phyloP scores from a whole-genome alignment of 2,113 vertebrate genomes.

The Centropristis striata region DNA sequence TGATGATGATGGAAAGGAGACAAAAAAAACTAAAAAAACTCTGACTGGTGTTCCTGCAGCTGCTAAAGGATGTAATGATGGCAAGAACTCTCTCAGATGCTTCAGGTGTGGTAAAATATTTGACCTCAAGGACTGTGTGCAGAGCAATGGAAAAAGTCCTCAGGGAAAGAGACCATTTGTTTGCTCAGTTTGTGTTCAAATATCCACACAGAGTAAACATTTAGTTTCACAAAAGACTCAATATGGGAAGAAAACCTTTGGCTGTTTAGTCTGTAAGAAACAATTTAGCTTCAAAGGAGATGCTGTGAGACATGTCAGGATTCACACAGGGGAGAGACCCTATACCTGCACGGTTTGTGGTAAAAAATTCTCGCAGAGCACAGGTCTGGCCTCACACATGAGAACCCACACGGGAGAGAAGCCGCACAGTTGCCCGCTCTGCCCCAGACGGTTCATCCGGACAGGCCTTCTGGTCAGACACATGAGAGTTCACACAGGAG shows the following conservation, averaged over 20 bases:
- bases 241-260: neutral
- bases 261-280: constrained; percentile 12
- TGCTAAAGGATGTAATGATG: neutral
- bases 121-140: neutral
- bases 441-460: neutral
- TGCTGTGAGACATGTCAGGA: constrained; percentile 3
- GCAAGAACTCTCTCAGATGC: constrained; percentile 24
- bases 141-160: neutral
- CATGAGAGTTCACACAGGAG: constrained; percentile 33
- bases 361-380: neutral
- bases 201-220: neutral
- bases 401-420: constrained; percentile 26
- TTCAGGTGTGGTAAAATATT: constrained; percentile 41
- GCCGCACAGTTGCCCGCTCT: neutral
- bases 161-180: neutral
- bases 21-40: neutral
- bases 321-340: constrained; percentile 26
- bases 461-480: constrained; percentile 15
- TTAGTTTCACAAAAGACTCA: neutral
- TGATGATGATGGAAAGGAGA: neutral
- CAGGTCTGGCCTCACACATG: neutral
- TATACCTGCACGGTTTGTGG: constrained; percentile 5
- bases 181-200: constrained; percentile 8
- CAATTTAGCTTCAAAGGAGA: neutral
- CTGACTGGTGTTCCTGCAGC: neutral